Conservation (phyloP, 2,113 vertebrate species). For the Tapirus terrestris region DNA sequence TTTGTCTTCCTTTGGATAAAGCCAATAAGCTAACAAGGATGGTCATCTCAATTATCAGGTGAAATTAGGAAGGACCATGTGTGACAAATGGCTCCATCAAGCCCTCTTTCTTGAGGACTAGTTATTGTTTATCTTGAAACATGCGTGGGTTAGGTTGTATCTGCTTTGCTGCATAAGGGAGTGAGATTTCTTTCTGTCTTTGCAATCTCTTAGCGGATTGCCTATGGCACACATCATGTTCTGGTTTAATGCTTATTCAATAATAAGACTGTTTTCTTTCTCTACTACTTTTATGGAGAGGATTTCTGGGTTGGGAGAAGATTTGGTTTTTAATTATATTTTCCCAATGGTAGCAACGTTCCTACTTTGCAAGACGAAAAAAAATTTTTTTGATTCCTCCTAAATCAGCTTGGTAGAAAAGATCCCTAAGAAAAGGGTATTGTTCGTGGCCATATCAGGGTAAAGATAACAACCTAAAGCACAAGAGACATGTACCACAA, state of each 20-base stretch:
- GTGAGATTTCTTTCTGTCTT: not conserved
- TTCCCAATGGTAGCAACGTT: not conserved
- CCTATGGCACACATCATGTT: not conserved
- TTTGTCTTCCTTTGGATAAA: not conserved
- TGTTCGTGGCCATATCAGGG: not conserved
- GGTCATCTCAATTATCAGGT: not conserved
- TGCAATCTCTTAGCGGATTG: not conserved
- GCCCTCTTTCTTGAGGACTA: not conserved
- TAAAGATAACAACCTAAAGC: not conserved
- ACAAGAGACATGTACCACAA: not conserved
- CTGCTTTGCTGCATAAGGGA: not conserved
- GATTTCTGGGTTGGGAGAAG: not conserved
- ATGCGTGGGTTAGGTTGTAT: not conserved
- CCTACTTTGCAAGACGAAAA: not conserved
- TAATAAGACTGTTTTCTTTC: not conserved
- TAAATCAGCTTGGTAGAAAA: slow-evolving; percentile 16
- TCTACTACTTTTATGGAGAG: not conserved
- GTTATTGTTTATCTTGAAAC: not conserved
- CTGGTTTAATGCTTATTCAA: not conserved
- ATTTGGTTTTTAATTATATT: slow-evolving; percentile 24
- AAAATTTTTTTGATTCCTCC: not conserved
- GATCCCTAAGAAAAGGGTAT: not conserved
- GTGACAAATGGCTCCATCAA: not conserved
- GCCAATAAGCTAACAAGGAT: not conserved
- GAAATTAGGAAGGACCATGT: not conserved